Percentiles rank a stretch among this genome's conserved stretches.
These are phyloP conservation scores for Acanthosepion esculentum DNA, from an alignment of 2,888 invertebrate species.

Conservation along the genomic window DNA sequence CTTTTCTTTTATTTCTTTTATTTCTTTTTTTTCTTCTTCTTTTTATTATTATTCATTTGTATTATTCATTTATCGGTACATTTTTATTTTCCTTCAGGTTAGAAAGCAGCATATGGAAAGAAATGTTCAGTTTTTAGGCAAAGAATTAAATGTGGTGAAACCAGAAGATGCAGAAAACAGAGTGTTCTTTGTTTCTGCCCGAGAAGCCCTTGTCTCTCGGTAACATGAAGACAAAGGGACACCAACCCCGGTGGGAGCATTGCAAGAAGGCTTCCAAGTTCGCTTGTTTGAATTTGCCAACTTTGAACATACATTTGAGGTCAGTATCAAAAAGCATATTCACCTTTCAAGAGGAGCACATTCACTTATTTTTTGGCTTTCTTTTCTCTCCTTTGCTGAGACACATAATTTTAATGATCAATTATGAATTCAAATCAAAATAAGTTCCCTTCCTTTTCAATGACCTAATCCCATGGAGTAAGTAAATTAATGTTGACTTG, in stretches of 20 bases:
- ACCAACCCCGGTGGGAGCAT: constrained; percentile 80
- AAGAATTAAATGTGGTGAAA: constrained; percentile 91
- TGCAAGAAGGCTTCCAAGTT: constrained; percentile 92
- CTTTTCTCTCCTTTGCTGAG: too few species aligned
- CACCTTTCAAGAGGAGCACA: not conserved
- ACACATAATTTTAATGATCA: too few species aligned
- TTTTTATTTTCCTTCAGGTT: constrained; percentile 80
- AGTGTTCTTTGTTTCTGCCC: constrained; percentile 98
- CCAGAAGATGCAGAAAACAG: constrained; percentile 79
- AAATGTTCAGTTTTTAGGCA: constrained; percentile 93
- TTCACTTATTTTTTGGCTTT: not conserved
- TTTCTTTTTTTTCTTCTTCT: too few species aligned
- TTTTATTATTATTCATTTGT: too few species aligned
- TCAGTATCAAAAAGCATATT: constrained; percentile 54
- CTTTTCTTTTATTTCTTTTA: too few species aligned
- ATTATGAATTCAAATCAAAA: too few species aligned
- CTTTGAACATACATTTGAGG: constrained; percentile 97
- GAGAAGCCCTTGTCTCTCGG: constrained; percentile 87
- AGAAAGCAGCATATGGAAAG: constrained; percentile 95
- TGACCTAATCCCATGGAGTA: too few species aligned
- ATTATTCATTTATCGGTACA: not conserved
- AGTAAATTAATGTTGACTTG: too few species aligned
- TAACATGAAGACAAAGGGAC: constrained; percentile 70
- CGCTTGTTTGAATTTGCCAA: constrained; percentile 98
- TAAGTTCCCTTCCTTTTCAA: too few species aligned